Base-by-base conservation (phyloP, 2,113 vertebrate species). In the Leptodactylus fuscus region DNA sequence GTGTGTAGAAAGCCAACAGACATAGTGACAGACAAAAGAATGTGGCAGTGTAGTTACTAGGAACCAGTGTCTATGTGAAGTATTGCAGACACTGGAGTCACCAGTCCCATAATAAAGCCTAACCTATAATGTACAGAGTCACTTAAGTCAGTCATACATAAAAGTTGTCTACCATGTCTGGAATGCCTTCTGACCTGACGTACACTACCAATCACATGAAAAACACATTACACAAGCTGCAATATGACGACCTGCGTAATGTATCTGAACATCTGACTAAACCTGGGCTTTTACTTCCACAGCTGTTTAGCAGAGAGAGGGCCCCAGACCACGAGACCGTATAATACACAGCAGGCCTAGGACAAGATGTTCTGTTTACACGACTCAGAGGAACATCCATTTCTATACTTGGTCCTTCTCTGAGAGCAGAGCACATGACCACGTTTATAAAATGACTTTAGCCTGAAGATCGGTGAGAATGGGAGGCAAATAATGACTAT, bases 331-430 rank as follows among this genome's bases (percentile, higher is more conserved):
- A 48, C 51, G 16, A 24, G n/a, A 16, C 29, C 3, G 36, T 6
- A 9, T 22, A 32, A 65, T 7, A 55, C 22, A 41, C 7, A 65
- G 60, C 55, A 60, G 36, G 15, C 55, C 24, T 18, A 29, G 65
- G 67, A 82, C 65, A 70, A n/a, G 10, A 48, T 53, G 81, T 71
- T 53, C 81, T 82, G 24, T 67, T 36, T 78, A 55, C 76, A 78
- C 48, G 4, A 29, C 27, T 12, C 29, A 55, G 5, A 32, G 49
- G 76, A 73, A 73, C 70, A 73, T 2, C 38, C 22, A 46, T 27
- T 20, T 10, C 73, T 76, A 76, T 6, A 49, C 73, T 49, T 75
- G 46, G 44, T 48, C 44, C 18, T 41, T n/a, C 22, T 12, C 15
- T 20, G 16, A 15, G 44, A 48, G n/a, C 36, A 0, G 36, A 8